Base-by-base conservation (phyloP, 2,797 vertebrate species). In the Sparus aurata region DNA sequence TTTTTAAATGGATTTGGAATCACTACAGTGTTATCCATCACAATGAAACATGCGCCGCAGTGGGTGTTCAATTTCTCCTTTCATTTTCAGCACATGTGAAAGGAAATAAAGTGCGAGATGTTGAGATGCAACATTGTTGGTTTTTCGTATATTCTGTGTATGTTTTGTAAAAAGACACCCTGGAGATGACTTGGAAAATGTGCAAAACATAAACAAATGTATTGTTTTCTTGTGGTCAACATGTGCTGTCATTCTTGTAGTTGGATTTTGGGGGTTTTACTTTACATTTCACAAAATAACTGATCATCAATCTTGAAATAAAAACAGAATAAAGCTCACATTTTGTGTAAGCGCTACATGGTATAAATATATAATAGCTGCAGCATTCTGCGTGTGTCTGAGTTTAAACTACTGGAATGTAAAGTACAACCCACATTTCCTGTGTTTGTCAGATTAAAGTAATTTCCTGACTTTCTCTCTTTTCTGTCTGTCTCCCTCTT, bases 201-300 rank as follows among this genome's bases (percentile, higher is more conserved):
- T 84, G 64, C 79, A 90, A 88, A 84, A 89, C 83, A 47, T 80
- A 73, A 82, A 34, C 5, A 67, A 47, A 23, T 23, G 5, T 23
- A 34, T 38, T 30, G 25, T 59, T 57, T 27, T 34, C 6, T 66
- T 72, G 30, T 50, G 70, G 69, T 87, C 17, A 80, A 77, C 11
- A 30, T 71, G 52, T 82, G 45, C 23, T 71, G 62, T 72, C 64
- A 41, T 71, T 60, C 15, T 61, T 59, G 66, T 82, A 34, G 18
- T 76, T n/a, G 47, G 87, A 63, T 72, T 60, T 34, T 34, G 30
- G 80, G 74, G 72, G 45, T 58, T 88, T 78, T 50, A 61, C 80
- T 91, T 91, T 85, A 91, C 80, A 88, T 92, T 88, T 85, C 79
- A 83, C 27, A n/a, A 69, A 66, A 74, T 54, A 58, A 61, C 25